Evolutionary conservation across 2,888 invertebrate species (phyloP), one percentile per base, ranked within the genome.

Genomic region (Sussaba pulchella): DNA sequence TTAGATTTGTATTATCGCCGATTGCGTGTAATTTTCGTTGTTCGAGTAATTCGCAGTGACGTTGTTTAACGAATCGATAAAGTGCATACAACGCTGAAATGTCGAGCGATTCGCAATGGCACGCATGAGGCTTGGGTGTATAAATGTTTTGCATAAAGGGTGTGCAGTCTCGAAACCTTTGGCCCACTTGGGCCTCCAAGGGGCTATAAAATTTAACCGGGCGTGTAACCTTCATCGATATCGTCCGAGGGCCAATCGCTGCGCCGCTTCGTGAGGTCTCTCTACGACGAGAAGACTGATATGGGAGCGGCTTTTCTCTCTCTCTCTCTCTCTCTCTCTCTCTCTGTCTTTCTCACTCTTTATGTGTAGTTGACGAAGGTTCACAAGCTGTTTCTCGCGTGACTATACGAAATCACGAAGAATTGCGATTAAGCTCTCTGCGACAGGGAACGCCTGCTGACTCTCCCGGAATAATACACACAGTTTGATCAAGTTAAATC

Each of bases 141-240:
- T 17, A 3, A 26, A 19, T 19, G 31, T 12, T 50, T 9, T 12
- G 17, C 31, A 50, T 50, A 50, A 45, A 47, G 66, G 66, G 47
- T 47, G 64, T 36, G 19, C 19, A 66, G 36, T 31, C 47, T 31
- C 47, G 50, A 66, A 66, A 66, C 50, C 66, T 66, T 66, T 71
- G 61, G 66, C 70, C 70, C 64, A 47, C 43, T 47, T 70, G 69
- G 70, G 21, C 69, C n/a, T 39, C n/a, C 31, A 43, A 5, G 41
- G 9, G 17, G 43, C 70, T 24, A 50, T 75, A 71, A 79, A 79
- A 79, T 50, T 59, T 70, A 66, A 74, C 64, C 31, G 61, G 45
- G 21, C 64, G 70, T 73, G 69, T 64, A 69, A 73, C 78, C 72
- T 73, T 70, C 50, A 36, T 47, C 57, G 69, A 70, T 66, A 74